A percentile compares a stretch with the other conserved stretches of the same genome.
phyloP scores from a whole-genome alignment of 23 tunicate genomes.

The Ascidia mentula region DNA sequence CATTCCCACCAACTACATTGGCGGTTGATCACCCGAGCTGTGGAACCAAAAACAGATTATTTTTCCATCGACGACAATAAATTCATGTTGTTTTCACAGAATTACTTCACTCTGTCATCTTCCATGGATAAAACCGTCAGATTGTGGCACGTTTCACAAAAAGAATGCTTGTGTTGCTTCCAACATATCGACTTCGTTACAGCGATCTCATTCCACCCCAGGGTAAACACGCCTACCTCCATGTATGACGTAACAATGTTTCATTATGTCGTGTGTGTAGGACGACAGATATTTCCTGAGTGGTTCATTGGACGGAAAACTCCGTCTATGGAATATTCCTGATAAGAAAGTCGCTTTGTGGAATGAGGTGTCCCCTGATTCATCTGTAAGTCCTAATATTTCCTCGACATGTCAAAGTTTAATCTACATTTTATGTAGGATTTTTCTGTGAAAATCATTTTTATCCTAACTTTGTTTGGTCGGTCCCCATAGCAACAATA shows the following conservation, averaged over 20 bases:
- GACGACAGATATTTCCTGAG: constrained; percentile 94
- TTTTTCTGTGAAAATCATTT: too few relatives aligned
- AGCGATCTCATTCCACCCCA: constrained; percentile 93
- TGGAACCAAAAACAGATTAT: too few relatives aligned
- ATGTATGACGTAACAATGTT: neutral
- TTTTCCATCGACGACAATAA: too few relatives aligned
- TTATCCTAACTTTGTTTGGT: too few relatives aligned
- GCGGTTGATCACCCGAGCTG: too few relatives aligned
- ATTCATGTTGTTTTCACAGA: too few relatives aligned
- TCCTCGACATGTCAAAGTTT: too few relatives aligned
- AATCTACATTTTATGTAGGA: too few relatives aligned
- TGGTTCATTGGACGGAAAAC: constrained; percentile 89
- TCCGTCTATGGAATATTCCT: constrained; percentile 93
- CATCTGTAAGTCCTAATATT: too few relatives aligned
- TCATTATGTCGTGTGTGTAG: constrained; percentile 36
- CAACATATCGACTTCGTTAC: constrained; percentile 97
- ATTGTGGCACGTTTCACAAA: constrained; percentile 92
- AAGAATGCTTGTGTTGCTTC: constrained; percentile 94
- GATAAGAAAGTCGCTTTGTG: constrained; percentile 96
- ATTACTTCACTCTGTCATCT: constrained; percentile 89
- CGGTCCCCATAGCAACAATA: too few relatives aligned
- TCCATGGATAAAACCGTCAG: constrained; percentile 97
- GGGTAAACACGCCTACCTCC: constrained; percentile 23
- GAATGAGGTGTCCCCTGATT: constrained; percentile 89
- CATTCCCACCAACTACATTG: too few relatives aligned